A percentile compares a stretch with the other conserved stretches of the same genome.
Evolutionary conservation across 2,888 invertebrate species (phyloP).

Genomic region (Nomada lathburiana): DNA sequence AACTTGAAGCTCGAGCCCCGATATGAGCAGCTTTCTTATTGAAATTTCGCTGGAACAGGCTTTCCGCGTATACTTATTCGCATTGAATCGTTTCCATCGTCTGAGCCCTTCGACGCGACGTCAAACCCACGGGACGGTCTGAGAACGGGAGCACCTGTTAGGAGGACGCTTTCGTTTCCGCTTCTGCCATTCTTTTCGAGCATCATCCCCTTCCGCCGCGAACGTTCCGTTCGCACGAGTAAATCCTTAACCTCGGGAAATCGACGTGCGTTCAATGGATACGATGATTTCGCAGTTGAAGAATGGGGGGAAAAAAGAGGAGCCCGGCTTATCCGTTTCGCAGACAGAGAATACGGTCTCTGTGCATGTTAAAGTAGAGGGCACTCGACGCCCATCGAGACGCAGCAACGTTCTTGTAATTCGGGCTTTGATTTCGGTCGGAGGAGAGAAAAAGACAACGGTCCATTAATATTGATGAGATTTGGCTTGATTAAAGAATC

Average conservation of each 20-base stretch:
- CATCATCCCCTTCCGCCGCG: neutral
- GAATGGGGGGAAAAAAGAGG: neutral
- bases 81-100: constrained; percentile 43
- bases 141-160: constrained; percentile 63
- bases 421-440: constrained; percentile 24
- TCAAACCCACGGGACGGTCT: constrained; percentile 45
- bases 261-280: neutral
- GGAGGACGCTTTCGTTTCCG: constrained; percentile 37
- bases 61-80: constrained; percentile 49
- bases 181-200: constrained; percentile 2
- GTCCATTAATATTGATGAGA: constrained; percentile 59
- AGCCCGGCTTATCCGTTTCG: too few species aligned
- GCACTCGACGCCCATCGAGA: constrained; percentile 36
- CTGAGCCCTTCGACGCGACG: constrained; percentile 46
- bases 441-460: constrained; percentile 22
- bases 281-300: neutral
- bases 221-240: neutral
- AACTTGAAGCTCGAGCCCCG: too few species aligned
- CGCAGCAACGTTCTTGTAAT: constrained; percentile 23
- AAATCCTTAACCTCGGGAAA: neutral
- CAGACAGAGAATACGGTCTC: too few species aligned
- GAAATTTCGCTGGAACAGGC: constrained; percentile 20
- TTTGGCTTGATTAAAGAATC: constrained; percentile 33
- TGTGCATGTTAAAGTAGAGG: neutral
- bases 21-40: neutral